phyloP scores from a whole-genome alignment of 2,797 vertebrate species.

The Eutrigla gurnardus region DNA sequence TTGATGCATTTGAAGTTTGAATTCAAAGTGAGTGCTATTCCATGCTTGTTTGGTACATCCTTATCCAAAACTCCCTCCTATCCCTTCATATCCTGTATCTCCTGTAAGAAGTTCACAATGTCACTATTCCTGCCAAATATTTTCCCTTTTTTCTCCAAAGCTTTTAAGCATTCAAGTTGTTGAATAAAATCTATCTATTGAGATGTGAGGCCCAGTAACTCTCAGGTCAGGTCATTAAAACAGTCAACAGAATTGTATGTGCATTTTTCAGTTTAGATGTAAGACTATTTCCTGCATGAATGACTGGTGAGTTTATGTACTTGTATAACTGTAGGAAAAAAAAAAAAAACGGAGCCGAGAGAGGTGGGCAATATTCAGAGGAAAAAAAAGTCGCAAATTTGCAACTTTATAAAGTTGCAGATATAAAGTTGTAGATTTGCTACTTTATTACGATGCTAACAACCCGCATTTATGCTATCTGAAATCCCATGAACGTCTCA shows the following conservation, averaged over 20 bases:
- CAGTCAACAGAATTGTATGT: neutral
- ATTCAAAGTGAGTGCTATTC: neutral
- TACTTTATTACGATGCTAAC: too few species aligned
- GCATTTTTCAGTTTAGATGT: neutral
- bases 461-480: too few species aligned
- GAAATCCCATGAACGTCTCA: too few species aligned
- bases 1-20: neutral
- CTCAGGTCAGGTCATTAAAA: neutral
- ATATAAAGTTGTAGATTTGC: too few species aligned
- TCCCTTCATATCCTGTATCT: neutral
- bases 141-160: neutral
- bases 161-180: constrained; percentile 5
- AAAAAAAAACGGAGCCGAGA: too few species aligned
- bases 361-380: too few species aligned
- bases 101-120: neutral
- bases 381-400: too few species aligned
- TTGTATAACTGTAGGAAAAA: too few species aligned
- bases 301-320: too few species aligned
- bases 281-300: too few species aligned
- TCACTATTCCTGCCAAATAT: neutral
- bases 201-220: neutral
- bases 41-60: neutral
- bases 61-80: neutral
- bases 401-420: too few species aligned
- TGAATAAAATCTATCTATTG: neutral